Conservation (phyloP, 2,113 vertebrate genomes). For the Microcebus lehilahytsara region DNA sequence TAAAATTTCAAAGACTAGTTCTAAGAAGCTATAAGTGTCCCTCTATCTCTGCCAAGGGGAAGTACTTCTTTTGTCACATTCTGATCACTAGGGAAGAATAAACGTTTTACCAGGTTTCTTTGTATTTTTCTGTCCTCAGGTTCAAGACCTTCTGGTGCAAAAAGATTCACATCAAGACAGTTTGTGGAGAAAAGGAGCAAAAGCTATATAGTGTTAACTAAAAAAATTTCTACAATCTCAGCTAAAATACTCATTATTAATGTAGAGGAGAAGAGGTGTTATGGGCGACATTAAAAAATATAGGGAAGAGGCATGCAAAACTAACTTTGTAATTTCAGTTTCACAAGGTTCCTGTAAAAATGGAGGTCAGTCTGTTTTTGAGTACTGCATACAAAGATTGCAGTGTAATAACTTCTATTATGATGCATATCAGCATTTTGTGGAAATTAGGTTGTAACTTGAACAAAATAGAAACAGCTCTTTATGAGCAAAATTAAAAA, state of each 20-base stretch:
- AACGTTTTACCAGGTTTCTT: neutral
- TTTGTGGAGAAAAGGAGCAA: neutral
- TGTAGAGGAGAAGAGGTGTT: neutral
- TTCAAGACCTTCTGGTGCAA: neutral
- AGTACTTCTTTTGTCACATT: neutral
- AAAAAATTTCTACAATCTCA: neutral
- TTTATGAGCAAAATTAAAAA: neutral
- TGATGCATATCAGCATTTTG: neutral
- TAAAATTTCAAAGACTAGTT: neutral
- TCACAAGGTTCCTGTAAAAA: neutral
- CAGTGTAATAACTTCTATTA: neutral
- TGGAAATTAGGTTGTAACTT: neutral
- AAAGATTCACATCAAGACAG: neutral
- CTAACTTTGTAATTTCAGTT: neutral
- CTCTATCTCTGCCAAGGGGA: neutral
- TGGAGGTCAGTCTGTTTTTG: neutral
- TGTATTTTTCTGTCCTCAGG: neutral
- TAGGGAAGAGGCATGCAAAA: neutral
- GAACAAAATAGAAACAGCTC: neutral
- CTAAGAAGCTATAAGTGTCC: neutral
- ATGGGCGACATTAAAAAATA: neutral
- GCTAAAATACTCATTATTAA: neutral
- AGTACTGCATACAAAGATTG: neutral
- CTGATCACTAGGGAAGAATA: neutral
- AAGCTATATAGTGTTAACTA: neutral